phyloP scores from a whole-genome alignment of 2,113 vertebrate genomes.

The Oryctolagus cuniculus region DNA sequence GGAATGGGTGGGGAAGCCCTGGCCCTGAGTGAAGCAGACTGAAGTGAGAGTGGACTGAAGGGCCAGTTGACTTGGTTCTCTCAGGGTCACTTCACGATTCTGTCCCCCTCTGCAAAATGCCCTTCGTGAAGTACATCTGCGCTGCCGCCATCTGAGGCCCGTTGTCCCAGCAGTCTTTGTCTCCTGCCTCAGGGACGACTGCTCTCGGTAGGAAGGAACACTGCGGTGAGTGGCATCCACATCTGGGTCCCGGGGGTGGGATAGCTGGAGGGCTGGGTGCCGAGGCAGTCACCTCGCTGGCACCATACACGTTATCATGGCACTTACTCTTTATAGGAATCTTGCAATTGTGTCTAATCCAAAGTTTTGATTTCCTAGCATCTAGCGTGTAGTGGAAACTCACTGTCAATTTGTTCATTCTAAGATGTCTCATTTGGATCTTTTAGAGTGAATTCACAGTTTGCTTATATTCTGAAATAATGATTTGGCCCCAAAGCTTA shows the following conservation, averaged over 20 bases:
- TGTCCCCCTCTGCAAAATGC: neutral
- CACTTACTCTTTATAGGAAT: neutral
- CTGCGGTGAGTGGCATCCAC: fast-evolving
- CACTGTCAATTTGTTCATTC: neutral
- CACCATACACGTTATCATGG: fast-evolving
- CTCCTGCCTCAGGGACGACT: neutral
- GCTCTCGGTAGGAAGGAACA: neutral
- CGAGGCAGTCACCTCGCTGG: fast-evolving
- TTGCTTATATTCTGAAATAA: slow-evolving; percentile 17
- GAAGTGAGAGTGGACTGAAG: neutral
- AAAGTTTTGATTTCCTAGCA: neutral
- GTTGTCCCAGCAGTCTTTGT: fast-evolving
- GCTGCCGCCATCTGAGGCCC: neutral
- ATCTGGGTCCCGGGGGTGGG: no score
- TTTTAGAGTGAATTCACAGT: neutral
- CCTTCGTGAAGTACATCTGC: neutral
- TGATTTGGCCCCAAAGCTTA: neutral
- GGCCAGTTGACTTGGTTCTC: fast-evolving
- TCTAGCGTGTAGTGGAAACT: neutral
- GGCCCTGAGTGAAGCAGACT: neutral
- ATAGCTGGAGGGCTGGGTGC: fast-evolving
- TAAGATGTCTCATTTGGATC: neutral
- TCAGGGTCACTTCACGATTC: neutral
- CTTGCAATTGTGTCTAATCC: neutral
- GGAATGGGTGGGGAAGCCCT: neutral